phyloP scores from a whole-genome alignment of 2,797 vertebrate genomes.

The Delichon dasypus region DNA sequence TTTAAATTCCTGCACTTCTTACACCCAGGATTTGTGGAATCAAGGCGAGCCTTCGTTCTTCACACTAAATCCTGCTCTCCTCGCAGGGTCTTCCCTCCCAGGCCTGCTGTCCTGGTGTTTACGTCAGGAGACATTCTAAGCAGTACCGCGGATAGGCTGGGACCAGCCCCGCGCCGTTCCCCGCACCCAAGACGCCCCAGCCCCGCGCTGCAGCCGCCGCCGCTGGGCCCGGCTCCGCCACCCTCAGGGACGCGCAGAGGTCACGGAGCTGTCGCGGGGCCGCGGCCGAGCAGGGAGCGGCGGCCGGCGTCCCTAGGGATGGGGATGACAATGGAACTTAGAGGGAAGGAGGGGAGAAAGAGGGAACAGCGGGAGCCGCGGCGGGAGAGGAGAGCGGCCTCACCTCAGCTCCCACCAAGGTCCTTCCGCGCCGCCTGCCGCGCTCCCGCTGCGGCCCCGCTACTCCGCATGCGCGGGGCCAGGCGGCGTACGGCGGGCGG shows the following conservation, averaged over 20 bases:
- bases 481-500: background rate
- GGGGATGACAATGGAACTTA: background rate
- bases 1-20: background rate
- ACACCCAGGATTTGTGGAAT: background rate
- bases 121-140: too few species aligned
- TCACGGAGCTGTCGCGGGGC: background rate
- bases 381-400: background rate
- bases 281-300: too few species aligned
- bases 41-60: fast-evolving
- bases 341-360: background rate
- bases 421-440: background rate
- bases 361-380: too few species aligned
- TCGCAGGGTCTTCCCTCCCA: background rate
- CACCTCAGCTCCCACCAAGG: background rate
- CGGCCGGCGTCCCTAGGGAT: background rate
- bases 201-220: background rate
- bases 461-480: background rate
- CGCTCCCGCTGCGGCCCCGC: background rate
- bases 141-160: background rate
- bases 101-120: background rate
- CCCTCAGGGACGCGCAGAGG: conserved; percentile 30
- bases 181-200: background rate
- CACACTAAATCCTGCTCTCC: background rate
- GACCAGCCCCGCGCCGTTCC: background rate
- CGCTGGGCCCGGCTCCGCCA: background rate